Conservation (phyloP, 2,888 invertebrate species). For the Melieria omissa region DNA sequence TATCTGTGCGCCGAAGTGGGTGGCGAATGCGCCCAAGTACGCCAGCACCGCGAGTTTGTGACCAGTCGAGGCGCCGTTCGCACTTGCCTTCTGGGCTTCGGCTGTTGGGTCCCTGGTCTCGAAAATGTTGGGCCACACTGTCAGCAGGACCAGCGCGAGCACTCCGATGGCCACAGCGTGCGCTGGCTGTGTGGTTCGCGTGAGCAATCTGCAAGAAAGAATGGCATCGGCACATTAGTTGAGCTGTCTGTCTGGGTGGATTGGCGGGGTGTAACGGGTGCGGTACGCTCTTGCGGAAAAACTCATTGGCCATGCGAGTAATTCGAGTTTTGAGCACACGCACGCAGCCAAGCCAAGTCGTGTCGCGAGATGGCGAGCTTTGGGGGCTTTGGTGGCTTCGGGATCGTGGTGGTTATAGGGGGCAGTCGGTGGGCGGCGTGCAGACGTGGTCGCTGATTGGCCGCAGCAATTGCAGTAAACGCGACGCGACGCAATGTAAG, state of each 20-base stretch:
- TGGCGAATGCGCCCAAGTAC: conserved; percentile 82
- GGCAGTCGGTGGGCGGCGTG: too few relatives aligned
- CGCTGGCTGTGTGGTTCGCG: conserved; percentile 80
- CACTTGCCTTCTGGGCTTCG: conserved; percentile 34
- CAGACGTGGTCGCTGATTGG: too few relatives aligned
- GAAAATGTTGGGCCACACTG: conserved; percentile 68
- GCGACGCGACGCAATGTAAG: background rate
- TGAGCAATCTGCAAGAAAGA: conserved; percentile 73
- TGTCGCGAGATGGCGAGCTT: too few relatives aligned
- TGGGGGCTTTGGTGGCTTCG: too few relatives aligned
- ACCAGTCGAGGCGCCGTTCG: conserved; percentile 44
- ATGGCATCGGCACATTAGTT: conserved; percentile 7
- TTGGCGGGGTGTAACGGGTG: too few relatives aligned
- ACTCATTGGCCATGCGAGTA: too few relatives aligned
- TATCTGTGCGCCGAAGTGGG: conserved; percentile 87
- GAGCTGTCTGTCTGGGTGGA: too few relatives aligned
- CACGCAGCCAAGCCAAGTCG: too few relatives aligned
- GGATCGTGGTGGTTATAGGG: too few relatives aligned
- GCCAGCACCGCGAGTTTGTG: conserved; percentile 69
- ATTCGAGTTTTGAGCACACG: too few relatives aligned
- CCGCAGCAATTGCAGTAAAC: too few relatives aligned
- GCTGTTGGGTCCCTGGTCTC: conserved; percentile 38
- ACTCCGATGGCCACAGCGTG: conserved; percentile 77
- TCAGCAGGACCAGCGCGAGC: conserved; percentile 70
- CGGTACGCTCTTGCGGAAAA: too few relatives aligned